Evolutionary conservation across 2,113 vertebrate genomes (phyloP), one percentile per base, ranked within the genome.

Genomic region (Strigops habroptila): DNA sequence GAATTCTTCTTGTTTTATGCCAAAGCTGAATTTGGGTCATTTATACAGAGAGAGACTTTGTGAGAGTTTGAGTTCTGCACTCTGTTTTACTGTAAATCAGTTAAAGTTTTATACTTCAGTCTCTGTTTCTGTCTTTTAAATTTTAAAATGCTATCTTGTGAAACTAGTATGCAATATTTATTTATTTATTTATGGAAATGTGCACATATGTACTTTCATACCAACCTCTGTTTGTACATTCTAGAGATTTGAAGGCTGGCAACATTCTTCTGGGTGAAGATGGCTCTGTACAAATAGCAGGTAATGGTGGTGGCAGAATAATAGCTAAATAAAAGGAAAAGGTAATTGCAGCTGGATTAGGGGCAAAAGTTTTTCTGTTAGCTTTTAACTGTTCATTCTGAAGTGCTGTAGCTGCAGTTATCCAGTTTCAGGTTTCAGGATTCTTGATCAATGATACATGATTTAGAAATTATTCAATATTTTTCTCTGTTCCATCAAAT

Each of bases 251-350:
- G 97, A 99, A 99, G 97, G 99, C 99, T 94, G 99, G 99, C 75
- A 99, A 99, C 98, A 99, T 99, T 97, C 98, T 99, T 86, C 97
- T 99, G 95, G 99, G 99, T 95, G 99, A 99, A 95, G 99, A 99
- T 92, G 99, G 99, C 79, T 99, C 99, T 14, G 98, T 99, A 94
- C 99, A 99, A 98, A 99, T 99, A 97, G 99, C 99, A 99, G 99
- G 99, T 99, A 98, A 98, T 79, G 41, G 30, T 5, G 3, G 28
- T 86, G 39, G 81, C 62, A 52, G 41, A 62, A 11, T 92, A 74
- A 53, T 73, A 27, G 51, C 39, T 57, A 62, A 49, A 65, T 69
- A 62, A 85, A 78, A 71, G 12, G 46, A 73, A 79, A 89, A 80
- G 18, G 14, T 52, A 70, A 19, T 31, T 86, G 46, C 30, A 52